These are phyloP conservation scores for Trididemnum clinides DNA, from an alignment of 23 tunicate species.

Conservation along the genomic window DNA sequence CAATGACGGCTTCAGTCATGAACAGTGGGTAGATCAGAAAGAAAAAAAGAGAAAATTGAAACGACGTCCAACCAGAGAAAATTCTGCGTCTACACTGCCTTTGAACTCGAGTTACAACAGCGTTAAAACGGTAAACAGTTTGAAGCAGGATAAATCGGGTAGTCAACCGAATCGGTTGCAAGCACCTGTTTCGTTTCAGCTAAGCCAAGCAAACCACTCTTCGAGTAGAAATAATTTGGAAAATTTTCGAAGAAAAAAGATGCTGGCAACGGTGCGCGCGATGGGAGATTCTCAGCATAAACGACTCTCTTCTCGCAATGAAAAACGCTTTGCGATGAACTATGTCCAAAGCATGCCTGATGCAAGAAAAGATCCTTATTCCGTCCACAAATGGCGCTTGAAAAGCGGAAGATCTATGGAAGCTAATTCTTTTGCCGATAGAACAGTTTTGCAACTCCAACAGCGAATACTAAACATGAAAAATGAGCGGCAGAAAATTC, in stretches of 20 bases:
- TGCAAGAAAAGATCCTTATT: constrained; percentile 51
- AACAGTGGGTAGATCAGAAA: neutral
- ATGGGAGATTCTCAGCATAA: neutral
- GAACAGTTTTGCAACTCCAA: neutral
- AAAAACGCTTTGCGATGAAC: neutral
- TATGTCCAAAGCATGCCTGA: constrained; percentile 38
- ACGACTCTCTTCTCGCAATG: neutral
- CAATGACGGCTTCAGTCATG: neutral
- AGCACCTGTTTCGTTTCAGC: neutral
- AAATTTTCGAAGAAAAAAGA: neutral
- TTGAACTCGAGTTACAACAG: too few relatives aligned
- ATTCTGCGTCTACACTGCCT: neutral
- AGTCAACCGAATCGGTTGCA: neutral
- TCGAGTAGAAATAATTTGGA: neutral
- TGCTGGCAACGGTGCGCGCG: constrained; percentile 22
- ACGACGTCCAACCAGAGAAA: neutral
- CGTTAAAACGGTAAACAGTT: neutral
- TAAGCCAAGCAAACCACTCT: neutral
- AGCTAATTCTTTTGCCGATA: neutral
- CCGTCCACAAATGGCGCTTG: constrained; percentile 75
- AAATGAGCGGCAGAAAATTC: neutral
- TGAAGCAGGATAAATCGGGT: neutral
- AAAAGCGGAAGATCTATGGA: constrained; percentile 49
- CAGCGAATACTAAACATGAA: neutral
- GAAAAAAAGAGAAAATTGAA: neutral